Evolutionary conservation across 2,888 invertebrate genomes (phyloP).

Genomic region (Dorcus hopei): DNA sequence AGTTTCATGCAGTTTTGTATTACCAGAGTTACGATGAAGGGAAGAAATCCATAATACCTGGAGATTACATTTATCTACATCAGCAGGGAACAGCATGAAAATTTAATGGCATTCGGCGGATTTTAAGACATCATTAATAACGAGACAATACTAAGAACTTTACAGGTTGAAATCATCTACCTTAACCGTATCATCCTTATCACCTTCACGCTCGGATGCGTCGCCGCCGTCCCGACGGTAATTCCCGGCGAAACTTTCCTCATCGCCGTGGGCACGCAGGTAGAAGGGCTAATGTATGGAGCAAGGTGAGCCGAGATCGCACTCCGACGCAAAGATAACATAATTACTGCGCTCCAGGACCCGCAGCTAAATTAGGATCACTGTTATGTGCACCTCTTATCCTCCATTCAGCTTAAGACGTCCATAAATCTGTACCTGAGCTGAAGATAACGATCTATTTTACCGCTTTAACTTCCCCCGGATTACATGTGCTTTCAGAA

Average conservation of each 20-base stretch:
- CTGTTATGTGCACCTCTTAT: constrained; percentile 34
- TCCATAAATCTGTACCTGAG: constrained; percentile 33
- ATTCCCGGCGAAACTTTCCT: constrained; percentile 39
- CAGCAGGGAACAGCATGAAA: background rate
- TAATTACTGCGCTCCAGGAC: constrained; percentile 41
- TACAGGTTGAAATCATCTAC: constrained; percentile 18
- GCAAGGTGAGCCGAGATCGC: constrained; percentile 41
- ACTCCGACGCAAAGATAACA: constrained; percentile 40
- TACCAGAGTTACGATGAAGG: background rate
- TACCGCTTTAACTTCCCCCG: constrained; percentile 25
- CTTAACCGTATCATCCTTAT: constrained; percentile 40
- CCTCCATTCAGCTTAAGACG: constrained; percentile 31
- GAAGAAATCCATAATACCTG: no score
- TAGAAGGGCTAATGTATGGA: constrained; percentile 41
- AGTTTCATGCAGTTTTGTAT: background rate
- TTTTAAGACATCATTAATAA: constrained; percentile 17
- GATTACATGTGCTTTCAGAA: constrained; percentile 25
- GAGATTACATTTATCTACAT: no score
- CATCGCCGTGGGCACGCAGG: constrained; percentile 39
- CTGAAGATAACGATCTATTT: constrained; percentile 33
- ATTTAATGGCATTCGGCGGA: background rate
- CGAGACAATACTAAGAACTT: constrained; percentile 11
- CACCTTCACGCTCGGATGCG: constrained; percentile 47
- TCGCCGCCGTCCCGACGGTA: constrained; percentile 35
- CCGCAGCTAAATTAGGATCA: constrained; percentile 41